Percentiles rank a stretch among this genome's conserved stretches.
These are phyloP conservation scores for Anser brachyrhynchus DNA, from an alignment of 2,113 vertebrate species.

Conservation along the genomic window DNA sequence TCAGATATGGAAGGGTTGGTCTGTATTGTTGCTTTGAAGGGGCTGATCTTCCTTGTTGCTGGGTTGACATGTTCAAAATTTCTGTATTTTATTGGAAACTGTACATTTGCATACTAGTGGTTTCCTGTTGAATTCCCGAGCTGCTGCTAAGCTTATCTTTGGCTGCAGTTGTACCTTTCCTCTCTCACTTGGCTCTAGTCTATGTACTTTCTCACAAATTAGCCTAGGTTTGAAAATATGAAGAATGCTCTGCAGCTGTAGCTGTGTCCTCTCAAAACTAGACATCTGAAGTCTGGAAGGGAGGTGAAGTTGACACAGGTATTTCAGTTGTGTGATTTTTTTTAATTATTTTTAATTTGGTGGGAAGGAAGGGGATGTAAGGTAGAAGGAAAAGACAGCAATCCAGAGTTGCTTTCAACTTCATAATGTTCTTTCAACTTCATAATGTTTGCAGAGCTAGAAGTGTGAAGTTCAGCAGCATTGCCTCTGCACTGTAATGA, in stretches of 20 bases:
- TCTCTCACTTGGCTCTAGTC: neutral
- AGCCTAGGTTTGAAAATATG: neutral
- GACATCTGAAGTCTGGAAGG: neutral
- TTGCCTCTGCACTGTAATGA: fast-evolving
- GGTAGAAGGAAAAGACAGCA: neutral
- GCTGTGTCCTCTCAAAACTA: neutral
- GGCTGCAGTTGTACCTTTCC: neutral
- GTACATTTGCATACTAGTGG: neutral
- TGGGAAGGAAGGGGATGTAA: too few relatives aligned
- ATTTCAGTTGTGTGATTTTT: neutral
- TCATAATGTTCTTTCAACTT: too few relatives aligned
- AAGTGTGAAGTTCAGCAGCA: neutral
- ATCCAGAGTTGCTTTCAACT: neutral
- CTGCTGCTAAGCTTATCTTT: neutral
- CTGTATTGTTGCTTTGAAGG: neutral
- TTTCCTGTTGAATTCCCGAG: neutral
- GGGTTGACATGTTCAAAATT: neutral
- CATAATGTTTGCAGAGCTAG: neutral
- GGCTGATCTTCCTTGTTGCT: neutral
- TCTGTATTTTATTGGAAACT: neutral
- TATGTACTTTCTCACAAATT: neutral
- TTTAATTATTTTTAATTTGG: too few relatives aligned
- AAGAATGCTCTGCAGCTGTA: fast-evolving
- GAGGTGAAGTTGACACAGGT: neutral
- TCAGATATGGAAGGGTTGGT: fast-evolving